Evolutionary conservation across 2,797 vertebrate species (phyloP).

Genomic region (Cheirogaleus major): DNA sequence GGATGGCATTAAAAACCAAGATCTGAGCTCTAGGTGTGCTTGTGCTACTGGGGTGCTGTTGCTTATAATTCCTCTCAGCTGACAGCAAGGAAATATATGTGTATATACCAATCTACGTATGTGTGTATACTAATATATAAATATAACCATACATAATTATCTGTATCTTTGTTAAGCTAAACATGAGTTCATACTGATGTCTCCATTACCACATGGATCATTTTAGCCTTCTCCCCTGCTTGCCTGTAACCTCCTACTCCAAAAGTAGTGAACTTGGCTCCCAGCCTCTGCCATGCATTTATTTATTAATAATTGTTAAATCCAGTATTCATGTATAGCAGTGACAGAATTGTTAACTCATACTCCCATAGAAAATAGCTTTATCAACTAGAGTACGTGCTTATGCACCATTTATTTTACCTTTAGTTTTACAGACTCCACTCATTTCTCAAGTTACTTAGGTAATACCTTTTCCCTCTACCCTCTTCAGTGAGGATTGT

Average conservation of each 20-base stretch:
- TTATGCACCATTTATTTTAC: background rate
- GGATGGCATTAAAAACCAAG: background rate
- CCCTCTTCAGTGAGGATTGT: background rate
- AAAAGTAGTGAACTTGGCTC: background rate
- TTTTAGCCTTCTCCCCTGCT: background rate
- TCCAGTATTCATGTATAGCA: fast-evolving
- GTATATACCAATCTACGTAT: fast-evolving
- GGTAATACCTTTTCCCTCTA: background rate
- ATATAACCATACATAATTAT: background rate
- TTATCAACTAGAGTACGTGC: background rate
- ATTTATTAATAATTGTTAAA: background rate
- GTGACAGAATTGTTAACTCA: background rate
- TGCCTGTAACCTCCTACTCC: background rate
- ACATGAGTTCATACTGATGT: background rate
- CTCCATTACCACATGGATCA: background rate
- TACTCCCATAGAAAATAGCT: background rate
- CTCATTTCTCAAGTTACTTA: background rate
- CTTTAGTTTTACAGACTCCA: background rate
- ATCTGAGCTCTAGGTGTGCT: background rate
- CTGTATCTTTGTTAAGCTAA: background rate
- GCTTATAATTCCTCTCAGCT: background rate
- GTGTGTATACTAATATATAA: background rate
- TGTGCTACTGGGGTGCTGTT: background rate
- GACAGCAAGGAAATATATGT: background rate
- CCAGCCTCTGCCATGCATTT: background rate